Percentiles rank a stretch among this genome's conserved stretches.
These are phyloP conservation scores for Ceratina calcarata DNA, from an alignment of 1,140 invertebrate genomes.

Conservation along the genomic window DNA sequence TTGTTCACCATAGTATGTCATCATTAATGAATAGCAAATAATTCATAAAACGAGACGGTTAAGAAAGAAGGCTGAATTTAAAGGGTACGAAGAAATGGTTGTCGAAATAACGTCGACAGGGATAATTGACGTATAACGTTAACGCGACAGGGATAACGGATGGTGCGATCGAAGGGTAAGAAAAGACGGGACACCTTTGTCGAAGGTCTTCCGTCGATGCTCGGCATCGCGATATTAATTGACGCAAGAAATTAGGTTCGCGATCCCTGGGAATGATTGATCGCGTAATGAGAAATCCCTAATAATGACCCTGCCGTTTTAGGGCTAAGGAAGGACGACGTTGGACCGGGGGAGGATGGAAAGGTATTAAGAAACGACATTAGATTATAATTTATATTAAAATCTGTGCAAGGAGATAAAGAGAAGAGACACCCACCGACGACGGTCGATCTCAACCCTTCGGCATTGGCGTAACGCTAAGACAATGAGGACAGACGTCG, in stretches of 20 bases:
- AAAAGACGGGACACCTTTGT: slow-evolving; percentile 44
- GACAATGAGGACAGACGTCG: slow-evolving; percentile 23
- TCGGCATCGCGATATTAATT: slow-evolving; percentile 75
- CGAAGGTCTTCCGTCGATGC: slow-evolving; percentile 57
- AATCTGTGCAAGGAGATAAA: slow-evolving; percentile 79
- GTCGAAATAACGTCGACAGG: neutral
- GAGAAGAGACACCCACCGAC: slow-evolving; percentile 70
- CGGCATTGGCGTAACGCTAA: slow-evolving; percentile 71
- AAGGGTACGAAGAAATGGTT: neutral
- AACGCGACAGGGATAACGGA: slow-evolving; percentile 34
- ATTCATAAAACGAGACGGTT: neutral
- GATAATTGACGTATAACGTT: slow-evolving; percentile 30
- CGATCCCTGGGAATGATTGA: slow-evolving; percentile 76
- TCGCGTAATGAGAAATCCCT: slow-evolving; percentile 79
- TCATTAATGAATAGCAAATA: too few species aligned
- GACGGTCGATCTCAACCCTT: slow-evolving; percentile 73
- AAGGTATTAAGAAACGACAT: slow-evolving; percentile 79
- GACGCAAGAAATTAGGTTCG: slow-evolving; percentile 76
- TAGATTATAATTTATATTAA: slow-evolving; percentile 81
- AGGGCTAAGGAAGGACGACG: slow-evolving; percentile 46
- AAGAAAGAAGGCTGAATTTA: neutral
- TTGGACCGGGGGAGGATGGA: slow-evolving; percentile 47
- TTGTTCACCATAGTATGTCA: too few species aligned
- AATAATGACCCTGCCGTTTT: slow-evolving; percentile 77
- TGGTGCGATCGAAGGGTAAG: slow-evolving; percentile 43